Percentiles rank a stretch among this genome's conserved stretches.
phyloP scores from a whole-genome alignment of 2,797 vertebrate genomes.

The Neoniphon sammara region DNA sequence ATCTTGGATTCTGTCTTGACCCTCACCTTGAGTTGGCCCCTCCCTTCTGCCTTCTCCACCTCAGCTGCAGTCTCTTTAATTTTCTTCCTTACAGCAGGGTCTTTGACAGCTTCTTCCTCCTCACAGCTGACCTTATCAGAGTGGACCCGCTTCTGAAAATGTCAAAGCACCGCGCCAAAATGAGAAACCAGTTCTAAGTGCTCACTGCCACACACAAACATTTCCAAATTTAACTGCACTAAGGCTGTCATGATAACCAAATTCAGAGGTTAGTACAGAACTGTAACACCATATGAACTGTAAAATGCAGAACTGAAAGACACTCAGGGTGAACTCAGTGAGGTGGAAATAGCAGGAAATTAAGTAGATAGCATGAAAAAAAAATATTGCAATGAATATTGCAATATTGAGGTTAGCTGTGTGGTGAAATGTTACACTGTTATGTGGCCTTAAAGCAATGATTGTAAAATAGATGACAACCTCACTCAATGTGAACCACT shows the following conservation, averaged over 20 bases:
- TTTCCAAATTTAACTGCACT: not conserved
- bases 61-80: constrained; percentile 76
- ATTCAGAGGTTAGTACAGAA: not conserved
- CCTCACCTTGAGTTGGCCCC: constrained; percentile 82
- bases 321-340: no score
- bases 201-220: not conserved
- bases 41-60: constrained; percentile 78
- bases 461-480: no score
- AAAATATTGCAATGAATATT: no score
- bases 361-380: no score
- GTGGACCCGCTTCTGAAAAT: constrained; percentile 77
- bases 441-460: no score
- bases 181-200: not conserved
- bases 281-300: no score
- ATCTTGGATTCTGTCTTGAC: not conserved
- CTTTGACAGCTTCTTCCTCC: constrained; percentile 76
- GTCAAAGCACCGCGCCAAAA: not conserved
- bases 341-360: no score
- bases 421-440: no score
- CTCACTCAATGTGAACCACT: no score
- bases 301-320: no score
- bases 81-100: constrained; percentile 72
- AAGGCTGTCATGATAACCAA: not conserved
- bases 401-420: no score
- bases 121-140: constrained; percentile 73